These are phyloP conservation scores for Haemorhous mexicanus DNA, from an alignment of 2,113 vertebrate genomes.

Conservation along the genomic window DNA sequence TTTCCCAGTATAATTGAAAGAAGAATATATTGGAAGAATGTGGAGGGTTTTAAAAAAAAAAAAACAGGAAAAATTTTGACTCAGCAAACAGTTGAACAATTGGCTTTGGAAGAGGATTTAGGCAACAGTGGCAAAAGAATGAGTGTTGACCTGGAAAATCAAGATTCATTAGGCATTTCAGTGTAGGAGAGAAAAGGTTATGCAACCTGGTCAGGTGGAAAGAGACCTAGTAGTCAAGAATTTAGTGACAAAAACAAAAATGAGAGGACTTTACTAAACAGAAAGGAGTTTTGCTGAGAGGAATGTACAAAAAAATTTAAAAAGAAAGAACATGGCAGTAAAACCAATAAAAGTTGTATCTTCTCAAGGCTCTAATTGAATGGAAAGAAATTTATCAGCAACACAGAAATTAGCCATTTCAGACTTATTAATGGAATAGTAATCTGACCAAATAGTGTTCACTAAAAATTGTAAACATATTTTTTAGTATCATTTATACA, in stretches of 20 bases:
- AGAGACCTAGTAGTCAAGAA: background rate
- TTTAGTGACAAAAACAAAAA: background rate
- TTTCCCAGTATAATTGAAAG: background rate
- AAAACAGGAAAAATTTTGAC: background rate
- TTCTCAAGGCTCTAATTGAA: background rate
- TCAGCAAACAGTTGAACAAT: background rate
- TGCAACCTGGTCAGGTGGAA: background rate
- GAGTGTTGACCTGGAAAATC: conserved; percentile 20
- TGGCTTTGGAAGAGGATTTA: background rate
- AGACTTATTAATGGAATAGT: background rate
- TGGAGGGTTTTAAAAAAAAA: background rate
- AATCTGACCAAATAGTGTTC: background rate
- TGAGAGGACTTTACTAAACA: background rate
- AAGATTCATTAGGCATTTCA: background rate
- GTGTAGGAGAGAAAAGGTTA: background rate
- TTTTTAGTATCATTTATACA: background rate
- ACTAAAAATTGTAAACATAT: background rate
- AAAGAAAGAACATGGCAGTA: background rate
- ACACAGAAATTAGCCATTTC: background rate
- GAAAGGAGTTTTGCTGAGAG: background rate
- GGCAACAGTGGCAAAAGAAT: background rate
- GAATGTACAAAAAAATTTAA: background rate
- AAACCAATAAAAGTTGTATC: background rate
- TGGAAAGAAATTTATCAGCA: background rate
- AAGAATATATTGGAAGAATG: background rate